Evolutionary conservation across 1,140 invertebrate species (phyloP), one percentile per base, ranked within the genome.

Genomic region (Drosophila dunni): DNA sequence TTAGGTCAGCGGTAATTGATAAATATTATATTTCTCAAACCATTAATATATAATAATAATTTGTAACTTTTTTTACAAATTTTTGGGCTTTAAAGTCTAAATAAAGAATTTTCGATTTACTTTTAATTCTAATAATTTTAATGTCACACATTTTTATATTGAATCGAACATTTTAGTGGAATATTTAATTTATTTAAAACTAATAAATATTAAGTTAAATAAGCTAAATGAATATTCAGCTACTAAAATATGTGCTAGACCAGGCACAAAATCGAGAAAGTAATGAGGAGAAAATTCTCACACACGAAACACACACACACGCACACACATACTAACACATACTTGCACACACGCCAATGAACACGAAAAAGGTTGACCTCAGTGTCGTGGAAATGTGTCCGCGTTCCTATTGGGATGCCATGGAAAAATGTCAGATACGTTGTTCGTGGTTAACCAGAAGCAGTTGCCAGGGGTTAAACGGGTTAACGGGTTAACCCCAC

Each of bases 351-450:
- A 46, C 24, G 67, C 76, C 80, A 84, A 89, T 89, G 81, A 88
- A 89, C 84, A 89, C 64, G 80, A 58, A 89, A 89, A 81, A 89
- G 84, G 84, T 89, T 84, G 84, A 89, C 84, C 84, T 89, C 81
- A 70, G 84, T 80, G 85, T 89, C 81, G 58, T 65, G 74, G 74
- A 79, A 88, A 88, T 88, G 88, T 86, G 82, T 88, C 76, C 68
- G 60, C 51, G 70, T 46, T 66, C 57, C 56, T 38, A 74, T 69
- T 36, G 20, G 13, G 45, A 13, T 56, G 29, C 44, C 44, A 33
- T 77, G 65, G 80, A 71, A 75, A 82, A 89, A 78, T 89, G 84
- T 89, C 69, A 84, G 71, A 65, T 46, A 67, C 46, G 73, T 63
- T 80, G 81, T 81, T 58, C 77, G 84, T 84, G 84, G 84, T 89